A percentile compares a stretch with the other conserved stretches of the same genome.
Conservation (phyloP, 2,888 invertebrate genomes). For the Thyatira batis region DNA sequence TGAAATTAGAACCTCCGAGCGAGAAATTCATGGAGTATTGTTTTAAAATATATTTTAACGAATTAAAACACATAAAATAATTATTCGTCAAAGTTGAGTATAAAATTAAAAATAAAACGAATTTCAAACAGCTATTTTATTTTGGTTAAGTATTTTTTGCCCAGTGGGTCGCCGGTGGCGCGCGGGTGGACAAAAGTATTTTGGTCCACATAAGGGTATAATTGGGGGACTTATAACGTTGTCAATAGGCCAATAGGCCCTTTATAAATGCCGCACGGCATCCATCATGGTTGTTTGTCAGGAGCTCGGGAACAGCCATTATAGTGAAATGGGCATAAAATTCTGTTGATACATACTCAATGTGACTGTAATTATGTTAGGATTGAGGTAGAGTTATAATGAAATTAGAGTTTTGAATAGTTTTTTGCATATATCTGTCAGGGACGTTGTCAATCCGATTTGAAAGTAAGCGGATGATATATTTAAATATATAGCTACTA, state of each 20-base stretch:
- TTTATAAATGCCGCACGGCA: constrained; percentile 51
- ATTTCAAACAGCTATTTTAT: constrained; percentile 9
- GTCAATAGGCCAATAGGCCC: constrained; percentile 66
- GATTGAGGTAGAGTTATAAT: constrained; percentile 56
- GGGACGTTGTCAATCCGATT: neutral
- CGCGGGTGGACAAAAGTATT: constrained; percentile 55
- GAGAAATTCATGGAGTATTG: no score
- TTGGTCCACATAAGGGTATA: constrained; percentile 52
- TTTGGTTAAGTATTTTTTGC: constrained; percentile 35
- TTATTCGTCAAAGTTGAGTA: constrained; percentile 13
- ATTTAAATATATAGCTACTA: no score
- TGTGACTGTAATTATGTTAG: constrained; percentile 62
- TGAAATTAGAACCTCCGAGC: no score
- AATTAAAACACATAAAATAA: no score
- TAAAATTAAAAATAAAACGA: constrained; percentile 14
- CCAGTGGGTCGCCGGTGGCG: constrained; percentile 31
- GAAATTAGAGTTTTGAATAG: constrained; percentile 42
- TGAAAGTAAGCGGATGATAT: no score
- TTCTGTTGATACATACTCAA: constrained; percentile 64
- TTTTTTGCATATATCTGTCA: neutral
- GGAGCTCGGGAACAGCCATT: constrained; percentile 51
- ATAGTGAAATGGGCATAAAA: constrained; percentile 73
- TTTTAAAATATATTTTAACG: no score
- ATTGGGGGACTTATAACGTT: constrained; percentile 57
- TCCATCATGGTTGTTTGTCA: constrained; percentile 71